These are phyloP conservation scores for Centruroides sculpturatus DNA, from an alignment of 1,140 invertebrate species.

Conservation along the genomic window DNA sequence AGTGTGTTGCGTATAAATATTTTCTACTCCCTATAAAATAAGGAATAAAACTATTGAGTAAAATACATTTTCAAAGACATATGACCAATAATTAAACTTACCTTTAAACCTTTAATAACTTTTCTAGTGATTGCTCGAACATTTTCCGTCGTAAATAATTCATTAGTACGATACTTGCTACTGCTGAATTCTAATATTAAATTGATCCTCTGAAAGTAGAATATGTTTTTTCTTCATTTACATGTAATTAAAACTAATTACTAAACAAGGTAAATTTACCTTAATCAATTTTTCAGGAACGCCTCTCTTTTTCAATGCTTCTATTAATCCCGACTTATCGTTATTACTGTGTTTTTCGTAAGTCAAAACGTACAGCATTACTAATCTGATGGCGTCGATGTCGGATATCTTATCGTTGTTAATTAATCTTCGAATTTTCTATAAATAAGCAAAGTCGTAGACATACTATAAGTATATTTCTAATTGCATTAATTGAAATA, in stretches of 20 bases:
- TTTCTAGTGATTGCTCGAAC: constrained; percentile 65
- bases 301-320: constrained; percentile 52
- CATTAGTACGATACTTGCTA: constrained; percentile 54
- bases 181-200: constrained; percentile 65
- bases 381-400: constrained; percentile 69
- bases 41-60: constrained; percentile 1
- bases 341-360: constrained; percentile 82
- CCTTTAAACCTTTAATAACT: constrained; percentile 79
- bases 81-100: constrained; percentile 21
- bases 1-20: constrained; percentile 91
- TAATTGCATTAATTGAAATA: too few species aligned
- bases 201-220: constrained; percentile 42
- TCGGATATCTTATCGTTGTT: constrained; percentile 52
- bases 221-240: too few species aligned
- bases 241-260: too few species aligned
- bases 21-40: constrained; percentile 76
- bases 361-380: constrained; percentile 81
- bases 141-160: constrained; percentile 65
- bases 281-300: constrained; percentile 31
- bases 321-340: constrained; percentile 47
- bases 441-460: constrained; percentile 14
- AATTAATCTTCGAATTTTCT: constrained; percentile 55
- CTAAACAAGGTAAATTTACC: constrained; percentile 15
- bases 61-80: too few species aligned
- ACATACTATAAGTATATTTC: neutral